Percentiles rank a stretch among this genome's conserved stretches.
Conservation (phyloP, 2,797 vertebrate species). For the Myoxocephalus aenaeus region DNA sequence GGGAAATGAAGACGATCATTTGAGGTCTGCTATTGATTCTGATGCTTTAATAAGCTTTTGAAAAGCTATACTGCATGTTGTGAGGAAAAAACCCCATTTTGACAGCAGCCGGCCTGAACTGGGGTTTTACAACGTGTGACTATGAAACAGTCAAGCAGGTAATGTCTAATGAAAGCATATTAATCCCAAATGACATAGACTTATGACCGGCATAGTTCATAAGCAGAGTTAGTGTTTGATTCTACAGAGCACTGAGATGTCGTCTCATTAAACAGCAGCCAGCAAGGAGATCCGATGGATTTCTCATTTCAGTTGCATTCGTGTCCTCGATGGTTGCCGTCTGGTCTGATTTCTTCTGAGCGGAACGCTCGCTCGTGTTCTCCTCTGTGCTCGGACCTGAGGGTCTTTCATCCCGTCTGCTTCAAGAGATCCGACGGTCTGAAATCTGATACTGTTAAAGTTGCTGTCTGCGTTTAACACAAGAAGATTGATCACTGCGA, state of each 20-base stretch:
- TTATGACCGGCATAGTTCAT: background rate
- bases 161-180: background rate
- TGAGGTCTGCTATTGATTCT: background rate
- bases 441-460: conserved; percentile 2
- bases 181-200: background rate
- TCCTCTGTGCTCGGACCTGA: background rate
- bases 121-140: background rate
- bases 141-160: background rate
- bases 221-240: background rate
- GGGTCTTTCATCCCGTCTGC: background rate
- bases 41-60: background rate
- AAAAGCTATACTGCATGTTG: background rate
- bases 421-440: background rate
- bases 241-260: background rate
- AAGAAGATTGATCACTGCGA: background rate
- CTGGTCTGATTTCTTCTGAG: background rate
- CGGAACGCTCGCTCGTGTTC: background rate
- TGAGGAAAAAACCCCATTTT: background rate
- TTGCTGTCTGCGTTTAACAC: background rate
- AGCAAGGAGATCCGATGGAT: conserved; percentile 35
- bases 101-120: background rate
- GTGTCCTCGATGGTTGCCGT: background rate
- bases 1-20: background rate
- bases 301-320: conserved; percentile 40
- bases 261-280: conserved; percentile 48